Percentiles rank a stretch among this genome's conserved stretches.
Evolutionary conservation across 1,140 invertebrate species (phyloP).

Genomic region (Intoshia linei): DNA sequence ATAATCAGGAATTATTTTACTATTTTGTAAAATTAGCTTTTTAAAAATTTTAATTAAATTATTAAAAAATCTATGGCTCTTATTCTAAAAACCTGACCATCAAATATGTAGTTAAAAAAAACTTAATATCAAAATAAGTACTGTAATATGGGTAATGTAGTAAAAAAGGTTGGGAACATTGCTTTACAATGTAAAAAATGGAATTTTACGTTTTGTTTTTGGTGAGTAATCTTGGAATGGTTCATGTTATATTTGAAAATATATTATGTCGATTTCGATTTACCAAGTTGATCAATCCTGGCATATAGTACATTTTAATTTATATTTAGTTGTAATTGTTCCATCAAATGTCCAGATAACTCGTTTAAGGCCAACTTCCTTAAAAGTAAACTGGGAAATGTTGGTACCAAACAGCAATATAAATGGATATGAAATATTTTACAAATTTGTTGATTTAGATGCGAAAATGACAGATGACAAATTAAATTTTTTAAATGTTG

Average conservation of each 20-base stretch:
- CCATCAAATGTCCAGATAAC: constrained; percentile 47
- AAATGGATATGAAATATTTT: constrained; percentile 38
- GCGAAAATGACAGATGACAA: too few species aligned
- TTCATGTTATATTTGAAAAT: neutral
- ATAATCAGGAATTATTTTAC: too few species aligned
- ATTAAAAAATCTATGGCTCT: too few species aligned
- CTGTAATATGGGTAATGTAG: too few species aligned
- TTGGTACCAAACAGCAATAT: constrained; percentile 31
- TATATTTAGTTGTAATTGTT: constrained; percentile 42
- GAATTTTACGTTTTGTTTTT: neutral
- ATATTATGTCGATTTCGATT: neutral
- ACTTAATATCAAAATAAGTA: too few species aligned
- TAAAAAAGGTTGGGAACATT: too few species aligned
- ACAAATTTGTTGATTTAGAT: too few species aligned
- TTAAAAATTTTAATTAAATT: too few species aligned
- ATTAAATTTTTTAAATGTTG: constrained; percentile 9
- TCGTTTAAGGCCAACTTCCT: constrained; percentile 34
- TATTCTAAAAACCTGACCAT: too few species aligned
- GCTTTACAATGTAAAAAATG: neutral
- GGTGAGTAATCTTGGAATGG: neutral
- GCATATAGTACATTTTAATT: too few species aligned
- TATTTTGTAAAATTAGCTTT: too few species aligned
- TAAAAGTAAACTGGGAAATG: constrained; percentile 75
- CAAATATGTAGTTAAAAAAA: neutral
- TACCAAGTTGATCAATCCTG: constrained; percentile 37